Evolutionary conservation across 2,888 invertebrate species (phyloP).

Genomic region (Eupsilia transversa): DNA sequence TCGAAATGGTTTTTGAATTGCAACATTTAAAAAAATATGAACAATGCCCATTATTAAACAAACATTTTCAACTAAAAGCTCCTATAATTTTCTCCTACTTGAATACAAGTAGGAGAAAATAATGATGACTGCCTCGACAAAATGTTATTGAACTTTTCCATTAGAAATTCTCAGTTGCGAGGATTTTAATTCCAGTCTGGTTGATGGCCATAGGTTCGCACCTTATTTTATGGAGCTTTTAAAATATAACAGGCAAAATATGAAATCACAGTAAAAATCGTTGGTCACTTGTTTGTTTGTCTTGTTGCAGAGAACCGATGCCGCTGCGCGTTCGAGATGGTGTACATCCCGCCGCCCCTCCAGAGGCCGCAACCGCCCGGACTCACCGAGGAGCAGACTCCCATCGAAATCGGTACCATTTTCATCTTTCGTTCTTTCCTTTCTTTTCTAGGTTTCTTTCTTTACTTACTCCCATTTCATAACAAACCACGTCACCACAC

Average conservation of each 20-base stretch:
- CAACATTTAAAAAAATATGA: no score
- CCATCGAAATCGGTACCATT: conserved; percentile 72
- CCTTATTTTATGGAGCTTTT: background rate
- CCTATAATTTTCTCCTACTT: background rate
- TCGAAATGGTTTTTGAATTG: no score
- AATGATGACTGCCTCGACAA: background rate
- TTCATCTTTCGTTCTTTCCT: background rate
- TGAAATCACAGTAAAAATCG: background rate
- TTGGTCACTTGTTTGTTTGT: conserved; percentile 5
- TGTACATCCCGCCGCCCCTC: conserved; percentile 68
- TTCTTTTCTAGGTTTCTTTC: background rate
- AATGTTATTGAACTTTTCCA: background rate
- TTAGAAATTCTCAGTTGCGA: background rate
- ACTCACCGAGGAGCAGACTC: conserved; percentile 50
- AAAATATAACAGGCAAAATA: background rate
- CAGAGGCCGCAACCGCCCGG: conserved; percentile 30
- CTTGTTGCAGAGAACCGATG: conserved; percentile 73
- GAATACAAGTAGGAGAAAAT: no score
- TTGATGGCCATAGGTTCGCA: background rate
- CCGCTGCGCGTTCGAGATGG: conserved; percentile 70
- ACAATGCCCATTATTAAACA: background rate
- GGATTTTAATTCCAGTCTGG: background rate
- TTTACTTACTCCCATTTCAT: no score
- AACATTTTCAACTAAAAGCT: background rate
- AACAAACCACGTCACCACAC: background rate